Evolutionary conservation across 2,888 invertebrate species (phyloP), one percentile per base, ranked within the genome.

Genomic region (Coecobrya sp.): DNA sequence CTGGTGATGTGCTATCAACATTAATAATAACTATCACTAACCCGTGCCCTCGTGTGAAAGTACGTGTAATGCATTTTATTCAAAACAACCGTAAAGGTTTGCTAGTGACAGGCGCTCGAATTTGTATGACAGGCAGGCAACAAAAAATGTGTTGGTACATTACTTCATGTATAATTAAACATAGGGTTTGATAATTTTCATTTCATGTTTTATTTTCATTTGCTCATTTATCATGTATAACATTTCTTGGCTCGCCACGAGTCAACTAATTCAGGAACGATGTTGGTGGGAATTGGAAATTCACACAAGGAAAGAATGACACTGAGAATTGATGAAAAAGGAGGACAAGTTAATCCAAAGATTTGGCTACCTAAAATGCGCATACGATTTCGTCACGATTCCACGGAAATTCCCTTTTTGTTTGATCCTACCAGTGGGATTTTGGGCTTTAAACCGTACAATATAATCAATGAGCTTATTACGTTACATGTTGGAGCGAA

Each of bases 161-260:
- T n/a, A n/a, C 5, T 52, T 52, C 52, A 62, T 62, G 22, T 22
- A 22, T 22, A 62, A 62, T 62, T 62, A 62, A n/a, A 2, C 59
- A 8, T 1, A 5, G 52, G 4, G 1, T 62, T n/a, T 62, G 7
- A 62, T 62, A 16, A n/a, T n/a, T n/a, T n/a, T n/a, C 59, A 62
- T 62, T 62, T 62, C 59, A 19, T 19, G 59, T 62, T 62, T 62
- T 62, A 62, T 62, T 62, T 62, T 13, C 59, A n/a, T 22, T 62
- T 22, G 8, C n/a, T 2, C n/a, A n/a, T n/a, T 7, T 62, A 62
- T 62, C 10, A n/a, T 19, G 0, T 19, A 2, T 62, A 22, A 10
- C 59, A 2, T 65, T 65, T 65, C 27, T 13, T 27, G 27, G 27
- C n/a, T 65, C 27, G 11, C 27, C 25, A 65, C 0, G 11, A 65